Evolutionary conservation across 2,888 invertebrate species (phyloP).

Genomic region (Ectobius pallidus): DNA sequence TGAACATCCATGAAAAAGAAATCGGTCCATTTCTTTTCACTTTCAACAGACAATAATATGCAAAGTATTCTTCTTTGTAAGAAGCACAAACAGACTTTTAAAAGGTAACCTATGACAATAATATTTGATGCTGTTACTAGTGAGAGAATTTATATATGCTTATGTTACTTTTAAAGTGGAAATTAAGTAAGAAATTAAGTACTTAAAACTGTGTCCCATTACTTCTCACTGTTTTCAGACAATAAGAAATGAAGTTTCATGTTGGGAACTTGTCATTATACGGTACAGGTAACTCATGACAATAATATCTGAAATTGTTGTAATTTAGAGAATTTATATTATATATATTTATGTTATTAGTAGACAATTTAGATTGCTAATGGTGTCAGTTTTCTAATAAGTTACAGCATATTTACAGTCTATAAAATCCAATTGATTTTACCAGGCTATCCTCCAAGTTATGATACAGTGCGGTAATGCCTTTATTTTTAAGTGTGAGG

Average conservation of each 20-base stretch:
- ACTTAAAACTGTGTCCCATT: too few species aligned
- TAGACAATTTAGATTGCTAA: too few species aligned
- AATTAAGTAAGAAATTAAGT: too few species aligned
- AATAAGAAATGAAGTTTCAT: too few species aligned
- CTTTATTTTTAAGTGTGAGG: too few species aligned
- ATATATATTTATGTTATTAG: slow-evolving; percentile 1
- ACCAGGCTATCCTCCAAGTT: too few species aligned
- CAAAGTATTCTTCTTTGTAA: neutral
- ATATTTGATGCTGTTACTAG: neutral
- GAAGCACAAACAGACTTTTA: slow-evolving; percentile 4
- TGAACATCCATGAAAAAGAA: neutral
- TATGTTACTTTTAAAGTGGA: neutral
- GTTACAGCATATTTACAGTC: too few species aligned
- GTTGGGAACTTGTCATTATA: too few species aligned
- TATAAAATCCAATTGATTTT: too few species aligned
- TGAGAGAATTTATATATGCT: neutral
- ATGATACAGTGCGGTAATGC: too few species aligned
- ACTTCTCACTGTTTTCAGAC: too few species aligned
- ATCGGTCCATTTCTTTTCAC: slow-evolving; percentile 25
- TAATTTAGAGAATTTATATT: neutral
- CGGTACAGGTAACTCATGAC: slow-evolving; percentile 1
- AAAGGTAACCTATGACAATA: slow-evolving; percentile 13
- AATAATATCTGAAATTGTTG: slow-evolving; percentile 17
- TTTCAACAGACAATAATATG: slow-evolving; percentile 17
- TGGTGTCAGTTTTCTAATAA: too few species aligned